Percentiles rank a stretch among this genome's conserved stretches.
Evolutionary conservation across 2,888 invertebrate species (phyloP).

Genomic region (Cerceris ruficornis): DNA sequence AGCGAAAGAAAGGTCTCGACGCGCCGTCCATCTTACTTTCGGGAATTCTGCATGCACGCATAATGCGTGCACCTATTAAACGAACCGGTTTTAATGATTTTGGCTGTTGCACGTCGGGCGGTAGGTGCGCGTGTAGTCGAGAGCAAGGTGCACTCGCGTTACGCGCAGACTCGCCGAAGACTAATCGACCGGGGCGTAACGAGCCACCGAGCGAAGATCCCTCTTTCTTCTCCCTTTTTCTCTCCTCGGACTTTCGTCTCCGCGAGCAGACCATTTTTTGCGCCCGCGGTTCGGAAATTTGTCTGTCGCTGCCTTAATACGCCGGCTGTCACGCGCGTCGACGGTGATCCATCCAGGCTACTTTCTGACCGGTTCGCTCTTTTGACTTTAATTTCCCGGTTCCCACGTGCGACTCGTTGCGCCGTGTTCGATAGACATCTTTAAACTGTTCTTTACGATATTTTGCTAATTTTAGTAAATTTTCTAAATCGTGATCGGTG

Average conservation of each 20-base stretch:
- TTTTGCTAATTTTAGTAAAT: too few relatives aligned
- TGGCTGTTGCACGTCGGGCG: slow-evolving; percentile 8
- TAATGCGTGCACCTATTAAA: slow-evolving; percentile 51
- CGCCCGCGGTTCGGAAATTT: slow-evolving; percentile 58
- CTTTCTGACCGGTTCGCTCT: slow-evolving; percentile 43
- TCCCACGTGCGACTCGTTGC: slow-evolving; percentile 38
- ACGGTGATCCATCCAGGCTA: slow-evolving; percentile 55
- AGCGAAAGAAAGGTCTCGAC: neutral
- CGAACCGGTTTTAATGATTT: slow-evolving; percentile 58
- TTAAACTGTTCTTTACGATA: too few relatives aligned
- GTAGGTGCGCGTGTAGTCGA: slow-evolving; percentile 27
- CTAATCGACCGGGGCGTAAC: slow-evolving; percentile 63
- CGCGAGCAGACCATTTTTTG: slow-evolving; percentile 58
- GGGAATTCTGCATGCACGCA: slow-evolving; percentile 41
- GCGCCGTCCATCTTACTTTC: slow-evolving; percentile 2
- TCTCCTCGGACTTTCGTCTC: slow-evolving; percentile 29
- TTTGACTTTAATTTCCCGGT: slow-evolving; percentile 39
- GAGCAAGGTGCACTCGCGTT: slow-evolving; percentile 35
- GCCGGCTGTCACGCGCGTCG: slow-evolving; percentile 63
- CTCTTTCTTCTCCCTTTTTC: slow-evolving; percentile 13
- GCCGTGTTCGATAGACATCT: neutral
- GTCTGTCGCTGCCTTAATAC: slow-evolving; percentile 66
- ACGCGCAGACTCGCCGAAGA: slow-evolving; percentile 38
- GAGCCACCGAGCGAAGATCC: slow-evolving; percentile 57
- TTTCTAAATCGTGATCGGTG: too few relatives aligned